Conservation (phyloP, 2,888 invertebrate genomes). For the Campoplex capitator region DNA sequence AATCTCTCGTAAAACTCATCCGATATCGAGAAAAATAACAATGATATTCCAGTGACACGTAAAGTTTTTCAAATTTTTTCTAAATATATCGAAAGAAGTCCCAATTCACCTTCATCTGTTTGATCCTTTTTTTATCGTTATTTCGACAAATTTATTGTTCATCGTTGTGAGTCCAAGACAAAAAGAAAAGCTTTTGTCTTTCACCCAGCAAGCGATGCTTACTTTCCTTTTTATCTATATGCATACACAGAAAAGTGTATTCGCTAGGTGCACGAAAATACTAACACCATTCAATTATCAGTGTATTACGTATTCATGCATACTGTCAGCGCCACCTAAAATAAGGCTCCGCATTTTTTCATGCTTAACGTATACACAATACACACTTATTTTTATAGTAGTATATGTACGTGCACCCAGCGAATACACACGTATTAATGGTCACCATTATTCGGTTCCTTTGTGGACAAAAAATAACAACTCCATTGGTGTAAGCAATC, state of each 20-base stretch:
- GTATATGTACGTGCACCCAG: no score
- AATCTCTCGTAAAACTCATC: neutral
- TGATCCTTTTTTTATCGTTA: neutral
- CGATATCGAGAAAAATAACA: no score
- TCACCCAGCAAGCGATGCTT: neutral
- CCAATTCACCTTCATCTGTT: neutral
- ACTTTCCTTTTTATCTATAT: neutral
- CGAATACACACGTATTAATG: neutral
- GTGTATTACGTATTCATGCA: no score
- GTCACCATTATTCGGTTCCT: neutral
- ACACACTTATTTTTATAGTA: no score
- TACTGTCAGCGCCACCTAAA: no score
- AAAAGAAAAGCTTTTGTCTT: constrained; percentile 25
- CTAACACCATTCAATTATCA: no score
- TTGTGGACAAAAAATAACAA: neutral
- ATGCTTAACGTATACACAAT: no score
- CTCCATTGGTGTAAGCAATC: constrained; percentile 47
- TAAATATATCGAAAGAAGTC: no score
- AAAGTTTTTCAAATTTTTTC: neutral
- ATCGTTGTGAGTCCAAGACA: constrained; percentile 24
- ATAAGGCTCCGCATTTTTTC: no score
- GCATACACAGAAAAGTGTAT: neutral
- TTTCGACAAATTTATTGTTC: neutral
- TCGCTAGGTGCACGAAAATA: no score
- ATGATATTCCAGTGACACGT: neutral